These are phyloP conservation scores for Mesoclemmys tuberculata DNA, from an alignment of 2,113 vertebrate species.

Conservation along the genomic window DNA sequence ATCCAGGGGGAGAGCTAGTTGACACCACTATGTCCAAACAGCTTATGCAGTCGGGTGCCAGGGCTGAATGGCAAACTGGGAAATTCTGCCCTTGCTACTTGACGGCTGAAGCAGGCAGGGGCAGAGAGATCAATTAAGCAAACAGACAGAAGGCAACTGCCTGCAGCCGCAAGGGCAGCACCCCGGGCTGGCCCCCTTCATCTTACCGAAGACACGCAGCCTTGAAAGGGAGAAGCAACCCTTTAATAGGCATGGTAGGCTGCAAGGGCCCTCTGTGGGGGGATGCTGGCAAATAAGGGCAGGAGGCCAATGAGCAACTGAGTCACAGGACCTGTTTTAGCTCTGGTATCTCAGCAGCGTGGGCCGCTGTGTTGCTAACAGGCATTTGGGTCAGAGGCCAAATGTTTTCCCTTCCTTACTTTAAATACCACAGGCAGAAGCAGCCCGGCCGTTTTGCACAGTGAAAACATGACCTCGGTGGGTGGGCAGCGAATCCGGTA, in stretches of 20 bases:
- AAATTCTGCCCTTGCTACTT: neutral
- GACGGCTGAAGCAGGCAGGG: neutral
- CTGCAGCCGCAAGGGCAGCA: neutral
- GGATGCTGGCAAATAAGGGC: constrained; percentile 25
- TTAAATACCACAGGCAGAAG: constrained; percentile 35
- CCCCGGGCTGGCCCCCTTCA: neutral
- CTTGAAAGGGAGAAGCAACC: constrained; percentile 24
- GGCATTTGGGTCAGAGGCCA: constrained; percentile 60
- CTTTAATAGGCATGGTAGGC: neutral
- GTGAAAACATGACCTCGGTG: constrained; percentile 12
- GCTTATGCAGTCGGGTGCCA: neutral
- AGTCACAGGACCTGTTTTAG: constrained; percentile 60
- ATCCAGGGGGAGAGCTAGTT: neutral
- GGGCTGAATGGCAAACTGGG: neutral
- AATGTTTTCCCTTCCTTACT: constrained; percentile 36
- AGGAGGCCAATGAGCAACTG: neutral
- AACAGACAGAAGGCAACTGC: neutral
- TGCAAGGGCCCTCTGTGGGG: neutral
- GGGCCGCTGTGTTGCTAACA: constrained; percentile 26
- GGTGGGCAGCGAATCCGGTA: neutral
- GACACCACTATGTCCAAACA: too few species aligned
- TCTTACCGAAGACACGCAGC: rapidly evolving
- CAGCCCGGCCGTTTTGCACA: constrained; percentile 14
- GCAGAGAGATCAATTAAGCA: neutral
- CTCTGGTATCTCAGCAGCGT: constrained; percentile 36